Evolutionary conservation across 2,113 vertebrate genomes (phyloP).

Genomic region (Leucopternis melanops): DNA sequence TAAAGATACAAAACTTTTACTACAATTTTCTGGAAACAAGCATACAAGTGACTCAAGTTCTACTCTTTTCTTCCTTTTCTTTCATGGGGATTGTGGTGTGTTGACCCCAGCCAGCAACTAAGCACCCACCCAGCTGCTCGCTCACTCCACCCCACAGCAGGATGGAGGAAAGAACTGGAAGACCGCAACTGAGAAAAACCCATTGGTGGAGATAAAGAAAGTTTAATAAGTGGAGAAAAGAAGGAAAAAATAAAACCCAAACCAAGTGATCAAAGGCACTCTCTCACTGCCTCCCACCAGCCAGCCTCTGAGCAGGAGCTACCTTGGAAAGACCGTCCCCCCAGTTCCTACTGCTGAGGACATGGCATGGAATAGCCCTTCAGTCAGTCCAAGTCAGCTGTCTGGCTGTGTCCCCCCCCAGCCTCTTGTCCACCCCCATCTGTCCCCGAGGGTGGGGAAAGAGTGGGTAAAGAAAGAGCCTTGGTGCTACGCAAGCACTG

Average conservation of each 20-base stretch:
- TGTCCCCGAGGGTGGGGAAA: no score
- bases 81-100: neutral
- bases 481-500: neutral
- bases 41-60: no score
- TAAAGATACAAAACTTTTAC: neutral
- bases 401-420: neutral
- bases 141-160: neutral
- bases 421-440: neutral
- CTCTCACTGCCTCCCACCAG: neutral
- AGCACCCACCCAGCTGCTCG: neutral
- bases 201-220: neutral
- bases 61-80: neutral
- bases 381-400: neutral
- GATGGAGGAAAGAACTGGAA: neutral
- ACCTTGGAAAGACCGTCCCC: neutral
- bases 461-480: neutral
- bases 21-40: neutral
- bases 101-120: neutral
- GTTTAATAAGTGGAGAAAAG: neutral
- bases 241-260: neutral
- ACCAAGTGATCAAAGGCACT: neutral
- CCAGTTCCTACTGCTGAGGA: neutral
- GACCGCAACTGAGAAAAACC: neutral
- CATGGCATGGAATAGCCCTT: neutral
- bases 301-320: neutral